Base-by-base conservation (phyloP, 2,113 vertebrate species). In the Sander lucioperca region DNA sequence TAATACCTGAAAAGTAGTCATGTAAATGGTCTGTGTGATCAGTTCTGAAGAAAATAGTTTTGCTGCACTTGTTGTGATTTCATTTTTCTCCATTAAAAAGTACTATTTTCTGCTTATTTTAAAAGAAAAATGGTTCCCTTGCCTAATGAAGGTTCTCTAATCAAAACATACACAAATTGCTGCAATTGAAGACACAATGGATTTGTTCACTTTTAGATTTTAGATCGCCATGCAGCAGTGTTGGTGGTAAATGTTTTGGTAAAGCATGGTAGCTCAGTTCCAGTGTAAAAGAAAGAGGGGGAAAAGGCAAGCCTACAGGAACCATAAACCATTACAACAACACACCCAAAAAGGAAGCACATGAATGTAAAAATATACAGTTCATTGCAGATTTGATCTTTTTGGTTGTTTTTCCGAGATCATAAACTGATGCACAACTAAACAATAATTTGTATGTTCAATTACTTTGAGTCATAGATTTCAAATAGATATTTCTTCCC, bases 141-240 rank as follows among this genome's bases (percentile, higher is more conserved):
- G 25, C 14, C 27, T 14, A 10, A 18, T 62, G 1, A 39, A 58
- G 18, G 39, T 27, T 30, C 13, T 33, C 15, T 23, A n/a, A 33
- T 48, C 33, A 48, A 64, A 62, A 69, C 14, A 27, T 27, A 27
- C 27, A 57, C 59, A 77, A 77, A 65, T 47, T 59, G 57, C 10
- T 9, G 25, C 39, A 50, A 14, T 16, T 30, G 9, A 50, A 48
- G 47, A 48, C 19, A n/a, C 18, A 68, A 33, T 13, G 3, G 12
- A 11, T 15, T 25, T 36, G 11, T 64, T n/a, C 6, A 3, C 21
- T 19, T 51, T n/a, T 23, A 50, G 30, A 30, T 43, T 43, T 21
- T 8, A 33, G 33, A 33, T 33, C 6, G 5, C 33, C 33, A 33
- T 33, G 33, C 33, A 33, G 7, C 30, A 33, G 30, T 33, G 30